Evolutionary conservation across 2,113 vertebrate genomes (phyloP).

Genomic region (Cebus imitator): DNA sequence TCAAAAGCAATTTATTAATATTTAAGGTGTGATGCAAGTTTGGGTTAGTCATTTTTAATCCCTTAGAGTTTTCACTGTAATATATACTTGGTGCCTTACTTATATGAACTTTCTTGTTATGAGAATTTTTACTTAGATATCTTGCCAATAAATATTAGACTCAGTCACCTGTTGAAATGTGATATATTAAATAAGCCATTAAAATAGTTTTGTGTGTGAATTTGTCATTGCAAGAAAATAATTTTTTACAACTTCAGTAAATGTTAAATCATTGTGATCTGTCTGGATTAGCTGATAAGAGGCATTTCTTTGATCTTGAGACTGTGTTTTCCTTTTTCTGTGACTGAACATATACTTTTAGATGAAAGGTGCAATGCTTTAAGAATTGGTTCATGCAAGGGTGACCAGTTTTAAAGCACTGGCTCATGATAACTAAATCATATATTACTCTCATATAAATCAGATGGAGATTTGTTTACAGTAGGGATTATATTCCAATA

Average conservation of each 20-base stretch:
- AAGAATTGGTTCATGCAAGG: background rate
- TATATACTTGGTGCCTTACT: background rate
- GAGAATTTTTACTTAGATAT: constrained; percentile 16
- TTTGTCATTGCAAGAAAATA: background rate
- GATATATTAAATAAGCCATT: constrained; percentile 8
- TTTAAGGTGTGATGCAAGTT: constrained; percentile 28
- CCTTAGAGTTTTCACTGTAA: background rate
- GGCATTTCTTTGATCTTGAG: background rate
- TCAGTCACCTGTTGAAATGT: constrained; percentile 29
- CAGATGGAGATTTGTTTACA: background rate
- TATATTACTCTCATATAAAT: background rate
- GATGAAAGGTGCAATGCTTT: background rate
- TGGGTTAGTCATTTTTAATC: constrained; percentile 43
- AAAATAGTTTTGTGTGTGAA: background rate
- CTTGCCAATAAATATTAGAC: constrained; percentile 24
- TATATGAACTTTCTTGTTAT: background rate
- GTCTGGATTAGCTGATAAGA: background rate
- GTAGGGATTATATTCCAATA: background rate
- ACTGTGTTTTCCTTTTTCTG: background rate
- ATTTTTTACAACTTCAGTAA: background rate
- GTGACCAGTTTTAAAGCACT: background rate
- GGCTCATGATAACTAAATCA: background rate
- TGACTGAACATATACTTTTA: background rate
- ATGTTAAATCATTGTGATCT: constrained; percentile 12
- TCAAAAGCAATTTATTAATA: constrained; percentile 39